Evolutionary conservation across 2,797 vertebrate genomes (phyloP).

Genomic region (Sarcoramphus papa): DNA sequence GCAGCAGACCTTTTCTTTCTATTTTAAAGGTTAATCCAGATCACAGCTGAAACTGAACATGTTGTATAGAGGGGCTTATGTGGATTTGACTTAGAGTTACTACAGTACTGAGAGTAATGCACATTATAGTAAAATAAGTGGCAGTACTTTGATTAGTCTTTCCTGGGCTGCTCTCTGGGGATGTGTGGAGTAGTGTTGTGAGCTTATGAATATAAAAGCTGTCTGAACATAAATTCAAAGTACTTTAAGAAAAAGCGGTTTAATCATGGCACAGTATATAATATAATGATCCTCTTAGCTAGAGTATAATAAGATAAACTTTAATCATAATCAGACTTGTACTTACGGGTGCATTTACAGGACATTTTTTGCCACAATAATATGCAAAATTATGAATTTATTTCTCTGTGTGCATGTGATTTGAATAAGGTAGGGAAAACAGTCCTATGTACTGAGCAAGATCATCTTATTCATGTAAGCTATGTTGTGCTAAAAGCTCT

Average conservation of each 20-base stretch:
- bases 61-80: background rate
- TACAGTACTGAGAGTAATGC: constrained; percentile 10
- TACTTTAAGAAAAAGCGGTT: background rate
- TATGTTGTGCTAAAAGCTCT: background rate
- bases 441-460: background rate
- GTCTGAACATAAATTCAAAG: background rate
- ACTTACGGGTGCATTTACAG: background rate
- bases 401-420: background rate
- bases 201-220: constrained; percentile 1
- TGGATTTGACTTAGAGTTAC: constrained; percentile 43
- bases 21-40: constrained; percentile 58
- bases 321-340: background rate
- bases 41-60: constrained; percentile 34
- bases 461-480: background rate
- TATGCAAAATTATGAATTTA: constrained; percentile 32
- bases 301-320: background rate
- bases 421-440: constrained; percentile 3
- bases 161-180: background rate
- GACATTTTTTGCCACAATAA: constrained; percentile 35
- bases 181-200: background rate
- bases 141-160: constrained; percentile 16
- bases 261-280: constrained; percentile 15
- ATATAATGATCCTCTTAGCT: constrained; percentile 27
- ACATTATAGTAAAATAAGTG: constrained; percentile 6
- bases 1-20: background rate